Conservation (phyloP, 1,140 invertebrate genomes). For the Drosophila parvula region DNA sequence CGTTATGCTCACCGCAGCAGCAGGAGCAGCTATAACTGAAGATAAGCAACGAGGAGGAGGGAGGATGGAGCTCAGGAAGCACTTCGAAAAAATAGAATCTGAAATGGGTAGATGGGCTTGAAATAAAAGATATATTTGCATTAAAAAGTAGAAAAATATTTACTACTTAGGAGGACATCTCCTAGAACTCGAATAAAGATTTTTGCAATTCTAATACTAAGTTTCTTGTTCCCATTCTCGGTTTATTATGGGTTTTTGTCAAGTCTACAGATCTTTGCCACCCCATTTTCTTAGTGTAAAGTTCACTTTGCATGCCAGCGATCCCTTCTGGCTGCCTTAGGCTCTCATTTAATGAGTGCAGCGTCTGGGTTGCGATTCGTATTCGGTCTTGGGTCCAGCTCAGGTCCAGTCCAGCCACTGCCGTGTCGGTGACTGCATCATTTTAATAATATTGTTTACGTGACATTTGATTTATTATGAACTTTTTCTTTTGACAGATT, state of each 20-base stretch:
- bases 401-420: constrained; percentile 1
- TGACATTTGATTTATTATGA: constrained; percentile 83
- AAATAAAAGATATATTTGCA: background rate
- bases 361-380: constrained; percentile 15
- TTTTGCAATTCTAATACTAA: no score
- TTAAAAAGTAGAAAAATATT: no score
- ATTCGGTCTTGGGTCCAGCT: background rate
- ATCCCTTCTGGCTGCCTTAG: constrained; percentile 43
- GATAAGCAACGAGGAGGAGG: constrained; percentile 48
- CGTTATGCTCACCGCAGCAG: constrained; percentile 67
- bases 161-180: no score
- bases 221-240: no score
- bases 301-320: constrained; percentile 61
- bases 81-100: constrained; percentile 8
- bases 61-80: background rate
- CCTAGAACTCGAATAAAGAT: no score
- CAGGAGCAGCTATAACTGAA: constrained; percentile 19
- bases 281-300: constrained; percentile 6
- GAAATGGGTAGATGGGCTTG: background rate
- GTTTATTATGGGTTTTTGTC: no score
- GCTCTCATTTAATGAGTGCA: constrained; percentile 69
- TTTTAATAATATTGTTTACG: constrained; percentile 83
- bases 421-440: constrained; percentile 67
- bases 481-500: constrained; percentile 83
- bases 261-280: background rate